These are phyloP conservation scores for Flexamia atlantica DNA, from an alignment of 2,888 invertebrate species.

Conservation along the genomic window DNA sequence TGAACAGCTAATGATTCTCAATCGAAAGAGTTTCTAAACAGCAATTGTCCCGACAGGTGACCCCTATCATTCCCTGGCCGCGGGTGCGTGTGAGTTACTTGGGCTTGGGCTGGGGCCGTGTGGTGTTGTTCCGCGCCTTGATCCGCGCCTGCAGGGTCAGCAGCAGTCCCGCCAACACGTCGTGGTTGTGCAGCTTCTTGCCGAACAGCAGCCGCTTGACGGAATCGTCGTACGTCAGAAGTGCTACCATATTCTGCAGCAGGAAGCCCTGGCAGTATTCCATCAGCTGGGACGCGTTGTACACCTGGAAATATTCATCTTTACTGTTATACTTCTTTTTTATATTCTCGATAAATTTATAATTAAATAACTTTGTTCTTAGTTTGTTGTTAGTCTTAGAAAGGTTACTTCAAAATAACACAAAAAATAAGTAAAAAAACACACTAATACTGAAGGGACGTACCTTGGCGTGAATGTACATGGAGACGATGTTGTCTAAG, in stretches of 20 bases:
- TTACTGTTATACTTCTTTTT: no score
- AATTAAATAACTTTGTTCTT: no score
- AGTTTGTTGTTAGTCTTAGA: no score
- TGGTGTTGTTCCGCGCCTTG: constrained; percentile 76
- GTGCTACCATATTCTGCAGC: constrained; percentile 96
- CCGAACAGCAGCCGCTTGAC: constrained; percentile 92
- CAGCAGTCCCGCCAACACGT: constrained; percentile 90
- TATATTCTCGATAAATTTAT: no score
- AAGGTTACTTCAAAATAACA: no score
- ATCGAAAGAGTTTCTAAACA: no score
- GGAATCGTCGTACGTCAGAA: constrained; percentile 93
- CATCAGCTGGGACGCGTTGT: constrained; percentile 90
- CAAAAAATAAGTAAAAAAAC: no score
- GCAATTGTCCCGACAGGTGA: no score
- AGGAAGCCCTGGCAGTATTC: constrained; percentile 95
- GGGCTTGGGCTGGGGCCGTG: constrained; percentile 62
- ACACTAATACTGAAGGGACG: background rate
- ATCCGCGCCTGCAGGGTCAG: constrained; percentile 89
- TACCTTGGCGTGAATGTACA: constrained; percentile 96
- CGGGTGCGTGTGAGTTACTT: background rate
- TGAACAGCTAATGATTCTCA: no score
- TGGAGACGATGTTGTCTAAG: constrained; percentile 92
- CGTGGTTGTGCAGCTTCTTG: constrained; percentile 93
- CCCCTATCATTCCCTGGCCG: constrained; percentile 1
- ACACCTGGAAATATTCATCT: constrained; percentile 83